Evolutionary conservation across 2,797 vertebrate species (phyloP), one percentile per base, ranked within the genome.

Genomic region (Acanthiza pusilla): DNA sequence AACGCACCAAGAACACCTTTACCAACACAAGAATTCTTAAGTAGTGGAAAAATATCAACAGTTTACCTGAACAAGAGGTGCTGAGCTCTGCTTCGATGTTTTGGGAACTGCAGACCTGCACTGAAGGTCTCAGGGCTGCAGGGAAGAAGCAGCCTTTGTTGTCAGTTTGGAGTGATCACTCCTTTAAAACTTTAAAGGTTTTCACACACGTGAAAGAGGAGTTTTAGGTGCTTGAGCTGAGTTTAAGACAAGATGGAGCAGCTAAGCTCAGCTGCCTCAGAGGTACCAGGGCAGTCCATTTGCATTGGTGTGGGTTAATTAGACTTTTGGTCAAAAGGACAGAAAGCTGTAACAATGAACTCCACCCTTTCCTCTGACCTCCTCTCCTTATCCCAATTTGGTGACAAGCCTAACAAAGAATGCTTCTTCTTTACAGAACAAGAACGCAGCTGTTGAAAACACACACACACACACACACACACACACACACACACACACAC

Each of bases 301-400:
- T 71, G 36, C 55, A 88, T 51, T 51, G 87, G 78, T 75, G 43
- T 51, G 45, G 40, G 16, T 54, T 42, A 61, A 86, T 57, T 30
- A 67, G 27, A 63, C n/a, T 95, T 96, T 93, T 95, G 91, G 89
- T 97, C 84, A 75, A 90, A 60, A 94, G 60, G 61, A 86, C 18
- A 62, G 81, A 68, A 75, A 91, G 42, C 8, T 5, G 2, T 19
- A 30, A 9, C 9, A 61, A 40, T 7, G 36, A 89, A 51, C 48
- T 34, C 57, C 62, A 63, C 61, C 36, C 34, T 83, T 85, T 88
- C 20, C 74, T 66, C 79, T 38, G 8, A 71, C 25, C 51, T 50
- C 23, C 65, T 58, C 81, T 79, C 71, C 55, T 94, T 32, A 42
- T 32, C 48, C 50, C 34, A 32, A 2, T 68, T 61, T 34, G 88